Evolutionary conservation across 2,888 invertebrate genomes (phyloP), one percentile per base, ranked within the genome.

Genomic region (Steromphala cineraria): DNA sequence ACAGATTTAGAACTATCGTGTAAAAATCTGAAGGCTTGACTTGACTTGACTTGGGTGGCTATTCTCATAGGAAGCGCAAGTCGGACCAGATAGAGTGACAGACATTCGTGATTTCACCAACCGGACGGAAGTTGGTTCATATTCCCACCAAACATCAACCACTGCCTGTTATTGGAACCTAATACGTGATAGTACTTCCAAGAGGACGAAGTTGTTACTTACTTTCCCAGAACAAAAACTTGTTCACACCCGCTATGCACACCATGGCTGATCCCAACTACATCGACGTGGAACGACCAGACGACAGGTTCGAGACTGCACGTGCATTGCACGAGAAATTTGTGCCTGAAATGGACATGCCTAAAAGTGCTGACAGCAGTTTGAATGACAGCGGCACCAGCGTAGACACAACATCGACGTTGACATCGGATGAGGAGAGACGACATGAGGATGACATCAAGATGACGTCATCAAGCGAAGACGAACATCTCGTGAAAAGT

Each of bases 381-480:
- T 78, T 83, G n/a, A 84, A 82, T 53, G 83, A 84, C 78, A 82
- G 84, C 46, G 67, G 78, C 28, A 78, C 82, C 19, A 82, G 84
- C 75, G 62, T 79, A 52, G 84, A 82, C 28, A 82, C 46, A 24
- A 78, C 82, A 1, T 53, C 76, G 80, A 80, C 77, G 67, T 75
- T 2, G 36, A 31, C 55, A 19, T 81, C 82, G 15, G 82, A 81
- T 19, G 84, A 84, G 31, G 84, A 82, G 56, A 55, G 74, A 2
- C 55, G 55, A 2, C 55, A 55, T 13, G 76, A 31, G 13, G 76
- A 76, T 15, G 76, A 76, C 53, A 76, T 53, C 55, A 53, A 53
- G 76, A 55, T 55, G 76, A 53, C 76, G 28, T 55, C 76, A 76
- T 76, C 53, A n/a, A 76, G 76, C n/a, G 76, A 76, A 53, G 76